A percentile compares a stretch with the other conserved stretches of the same genome.
Evolutionary conservation across 2,113 vertebrate genomes (phyloP).

Genomic region (Pteruthius melanotis): DNA sequence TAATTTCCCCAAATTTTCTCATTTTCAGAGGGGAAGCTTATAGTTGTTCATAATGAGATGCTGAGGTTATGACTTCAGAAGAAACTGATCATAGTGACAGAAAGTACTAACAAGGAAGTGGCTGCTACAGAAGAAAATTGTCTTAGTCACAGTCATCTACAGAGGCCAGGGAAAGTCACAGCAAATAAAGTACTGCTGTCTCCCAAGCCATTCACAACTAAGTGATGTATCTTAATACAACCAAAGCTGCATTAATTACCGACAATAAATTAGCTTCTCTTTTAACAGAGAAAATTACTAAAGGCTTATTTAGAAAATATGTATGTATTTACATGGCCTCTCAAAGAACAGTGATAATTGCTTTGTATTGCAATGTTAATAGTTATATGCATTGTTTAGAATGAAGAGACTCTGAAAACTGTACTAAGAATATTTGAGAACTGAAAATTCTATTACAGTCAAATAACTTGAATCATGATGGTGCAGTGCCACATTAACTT

Average conservation of each 20-base stretch:
- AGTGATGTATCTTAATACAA: not conserved
- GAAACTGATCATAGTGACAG: not conserved
- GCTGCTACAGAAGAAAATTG: not conserved
- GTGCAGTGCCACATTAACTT: not conserved
- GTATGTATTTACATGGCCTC: not conserved
- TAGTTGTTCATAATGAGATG: not conserved
- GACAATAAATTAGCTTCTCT: not conserved
- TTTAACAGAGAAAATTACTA: not conserved
- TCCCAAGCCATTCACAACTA: not conserved
- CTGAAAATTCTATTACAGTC: not conserved
- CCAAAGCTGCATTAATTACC: not conserved
- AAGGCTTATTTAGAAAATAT: not conserved
- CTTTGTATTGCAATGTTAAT: not conserved
- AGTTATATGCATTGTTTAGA: not conserved
- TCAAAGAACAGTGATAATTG: not conserved
- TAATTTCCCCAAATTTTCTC: not conserved
- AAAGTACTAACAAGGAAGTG: not conserved
- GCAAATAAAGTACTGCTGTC: not conserved
- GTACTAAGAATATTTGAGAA: not conserved
- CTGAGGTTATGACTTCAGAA: not conserved
- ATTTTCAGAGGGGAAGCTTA: not conserved
- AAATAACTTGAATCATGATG: not conserved
- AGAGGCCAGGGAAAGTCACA: not conserved
- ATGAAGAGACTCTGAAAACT: not conserved
- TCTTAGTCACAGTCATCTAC: not conserved